A percentile compares a stretch with the other conserved stretches of the same genome.
phyloP scores from a whole-genome alignment of 1,140 invertebrate species.

The Hesperophylax magnus region DNA sequence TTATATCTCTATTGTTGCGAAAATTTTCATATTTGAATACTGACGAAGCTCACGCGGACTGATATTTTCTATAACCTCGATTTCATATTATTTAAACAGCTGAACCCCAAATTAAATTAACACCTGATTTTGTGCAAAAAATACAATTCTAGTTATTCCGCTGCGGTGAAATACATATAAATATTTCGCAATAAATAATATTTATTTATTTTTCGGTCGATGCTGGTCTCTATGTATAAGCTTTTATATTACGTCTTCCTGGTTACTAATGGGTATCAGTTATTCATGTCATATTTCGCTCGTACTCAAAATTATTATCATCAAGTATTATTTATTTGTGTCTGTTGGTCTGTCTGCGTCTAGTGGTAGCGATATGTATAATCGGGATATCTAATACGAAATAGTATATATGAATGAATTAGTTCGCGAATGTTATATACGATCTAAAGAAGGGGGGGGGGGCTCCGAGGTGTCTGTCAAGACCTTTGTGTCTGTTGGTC shows the following conservation, averaged over 20 bases:
- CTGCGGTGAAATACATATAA: not conserved
- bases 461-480: too few relatives aligned
- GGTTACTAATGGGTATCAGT: not conserved
- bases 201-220: not conserved
- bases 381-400: not conserved
- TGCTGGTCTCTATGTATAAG: too few relatives aligned
- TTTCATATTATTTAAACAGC: conserved; percentile 24
- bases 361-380: not conserved
- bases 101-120: not conserved
- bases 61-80: not conserved
- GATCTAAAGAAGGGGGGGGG: too few relatives aligned
- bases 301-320: not conserved
- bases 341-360: too few relatives aligned
- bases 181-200: not conserved
- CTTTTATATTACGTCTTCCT: not conserved
- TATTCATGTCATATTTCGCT: not conserved
- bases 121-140: not conserved
- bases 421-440: too few relatives aligned
- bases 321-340: too few relatives aligned
- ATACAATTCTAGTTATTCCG: not conserved
- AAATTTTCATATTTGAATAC: conserved; percentile 7
- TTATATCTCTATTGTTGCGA: not conserved
- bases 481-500: too few relatives aligned
- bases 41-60: not conserved
- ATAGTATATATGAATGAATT: too few relatives aligned